Percentiles rank a stretch among this genome's conserved stretches.
Conservation (phyloP, 2,797 vertebrate genomes). For the Astyanax mexicanus region DNA sequence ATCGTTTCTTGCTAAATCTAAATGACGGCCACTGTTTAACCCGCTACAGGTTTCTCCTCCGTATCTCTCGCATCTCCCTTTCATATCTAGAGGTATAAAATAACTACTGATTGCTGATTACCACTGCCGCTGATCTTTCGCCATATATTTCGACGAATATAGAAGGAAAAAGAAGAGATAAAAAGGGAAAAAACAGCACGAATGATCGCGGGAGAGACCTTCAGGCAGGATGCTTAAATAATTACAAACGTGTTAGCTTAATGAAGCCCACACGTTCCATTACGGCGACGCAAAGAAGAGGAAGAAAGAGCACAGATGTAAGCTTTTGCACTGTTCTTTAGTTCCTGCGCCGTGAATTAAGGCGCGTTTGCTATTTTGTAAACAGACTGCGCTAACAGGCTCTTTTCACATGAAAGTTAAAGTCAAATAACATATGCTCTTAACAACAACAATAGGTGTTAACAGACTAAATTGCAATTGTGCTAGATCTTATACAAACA, state of each 20-base stretch:
- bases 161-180: neutral
- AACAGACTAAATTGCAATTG: conserved; percentile 83
- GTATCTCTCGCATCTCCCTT: neutral
- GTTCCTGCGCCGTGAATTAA: conserved; percentile 78
- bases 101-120: conserved; percentile 3
- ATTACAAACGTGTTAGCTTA: conserved; percentile 56
- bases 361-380: conserved; percentile 82
- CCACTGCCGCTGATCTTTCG: neutral
- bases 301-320: conserved; percentile 71
- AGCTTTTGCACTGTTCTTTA: conserved; percentile 80
- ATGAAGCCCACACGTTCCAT: conserved; percentile 55
- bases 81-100: conserved; percentile 1
- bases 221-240: conserved; percentile 50
- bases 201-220: conserved; percentile 36
- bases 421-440: conserved; percentile 85
- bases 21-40: neutral
- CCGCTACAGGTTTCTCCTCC: neutral
- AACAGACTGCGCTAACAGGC: conserved; percentile 80
- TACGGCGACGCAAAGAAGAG: conserved; percentile 56
- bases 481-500: conserved; percentile 81
- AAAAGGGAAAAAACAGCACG: neutral
- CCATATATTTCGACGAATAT: neutral
- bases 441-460: conserved; percentile 82
- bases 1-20: neutral
- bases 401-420: conserved; percentile 80